Evolutionary conservation across 2,888 invertebrate genomes (phyloP), one percentile per base, ranked within the genome.

Genomic region (Cantharis flavilabris): DNA sequence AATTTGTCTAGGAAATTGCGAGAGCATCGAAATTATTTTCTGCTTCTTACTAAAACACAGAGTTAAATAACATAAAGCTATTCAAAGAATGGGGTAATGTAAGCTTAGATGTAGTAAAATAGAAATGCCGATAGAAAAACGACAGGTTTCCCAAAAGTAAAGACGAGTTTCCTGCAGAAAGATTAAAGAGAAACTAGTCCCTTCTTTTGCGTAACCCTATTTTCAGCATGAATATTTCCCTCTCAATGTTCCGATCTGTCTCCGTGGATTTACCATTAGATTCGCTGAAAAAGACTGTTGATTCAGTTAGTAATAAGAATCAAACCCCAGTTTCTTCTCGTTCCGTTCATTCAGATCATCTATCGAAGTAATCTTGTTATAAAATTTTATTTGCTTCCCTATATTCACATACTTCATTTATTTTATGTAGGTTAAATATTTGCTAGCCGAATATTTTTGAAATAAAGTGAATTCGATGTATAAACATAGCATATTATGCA

Each of bases 211-310:
- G 80, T 84, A 84, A 85, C 84, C 83, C 84, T 83, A 83, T 85
- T 85, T 85, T 84, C 84, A 84, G 83, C 85, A 84, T 84, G 86
- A 85, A 85, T 85, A 85, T 85, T 84, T 84, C 82, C 82, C 81
- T 81, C 81, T 83, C 82, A 82, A 82, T 82, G 80, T 76, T 80
- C 80, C 80, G 83, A 82, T 83, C 83, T 83, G 83, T 82, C 83
- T 83, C 81, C 75, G 79, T 79, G 81, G 81, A 83, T 81, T 81
- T 79, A 73, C 73, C 79, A 79, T 79, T 79, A 76, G 73, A 75
- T 72, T 73, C 79, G 33, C 73, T 78, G 77, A 79, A 80, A 78
- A 80, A 76, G 77, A 81, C 81, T 81, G 81, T 81, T 81, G 81
- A 81, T 81, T 79, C 79, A 76, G 76, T 79, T 71, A 76, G 76